A percentile compares a stretch with the other conserved stretches of the same genome.
Conservation (phyloP, 2,797 vertebrate genomes). For the Loriculus beryllinus region DNA sequence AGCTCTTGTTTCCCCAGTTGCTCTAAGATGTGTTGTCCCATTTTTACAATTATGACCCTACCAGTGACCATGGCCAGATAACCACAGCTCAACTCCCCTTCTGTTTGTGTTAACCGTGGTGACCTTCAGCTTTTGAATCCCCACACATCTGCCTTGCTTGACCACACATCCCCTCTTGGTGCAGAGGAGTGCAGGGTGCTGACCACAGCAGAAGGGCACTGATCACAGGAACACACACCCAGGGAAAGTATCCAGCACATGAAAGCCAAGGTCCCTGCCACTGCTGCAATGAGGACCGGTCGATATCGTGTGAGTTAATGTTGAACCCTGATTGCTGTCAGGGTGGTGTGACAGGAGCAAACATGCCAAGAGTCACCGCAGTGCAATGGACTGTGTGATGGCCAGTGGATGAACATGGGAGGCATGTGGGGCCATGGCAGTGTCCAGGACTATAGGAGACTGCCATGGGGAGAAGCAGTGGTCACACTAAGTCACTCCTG, state of each 20-base stretch:
- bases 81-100: background rate
- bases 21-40: background rate
- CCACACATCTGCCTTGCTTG: background rate
- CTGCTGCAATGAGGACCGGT: background rate
- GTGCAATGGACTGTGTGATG: rapidly evolving
- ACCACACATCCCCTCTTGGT: background rate
- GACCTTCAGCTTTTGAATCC: background rate
- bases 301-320: background rate
- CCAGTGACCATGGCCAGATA: background rate
- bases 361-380: rapidly evolving
- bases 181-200: background rate
- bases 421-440: rapidly evolving
- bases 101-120: background rate
- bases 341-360: background rate
- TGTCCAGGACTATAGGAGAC: background rate
- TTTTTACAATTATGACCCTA: background rate
- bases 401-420: rapidly evolving
- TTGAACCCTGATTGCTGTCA: background rate
- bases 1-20: rapidly evolving
- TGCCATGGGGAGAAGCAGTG: background rate
- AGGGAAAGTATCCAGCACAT: rapidly evolving
- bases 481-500: background rate
- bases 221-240: background rate
- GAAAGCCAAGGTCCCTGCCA: background rate
- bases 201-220: rapidly evolving